These are phyloP conservation scores for Otus sunia DNA, from an alignment of 2,113 vertebrate species.

Conservation along the genomic window DNA sequence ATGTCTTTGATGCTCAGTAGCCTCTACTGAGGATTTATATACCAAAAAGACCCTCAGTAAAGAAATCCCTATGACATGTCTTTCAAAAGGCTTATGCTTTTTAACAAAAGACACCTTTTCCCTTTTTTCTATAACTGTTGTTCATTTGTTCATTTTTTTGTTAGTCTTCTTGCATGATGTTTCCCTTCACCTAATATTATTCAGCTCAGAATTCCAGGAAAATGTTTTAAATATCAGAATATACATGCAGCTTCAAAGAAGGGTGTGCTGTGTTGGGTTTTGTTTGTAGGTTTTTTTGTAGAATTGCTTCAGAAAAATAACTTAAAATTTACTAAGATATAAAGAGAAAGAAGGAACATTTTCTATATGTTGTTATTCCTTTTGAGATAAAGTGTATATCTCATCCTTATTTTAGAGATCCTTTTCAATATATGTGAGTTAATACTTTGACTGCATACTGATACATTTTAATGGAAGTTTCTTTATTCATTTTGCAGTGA, in stretches of 20 bases:
- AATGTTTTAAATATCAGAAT: neutral
- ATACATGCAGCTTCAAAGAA: neutral
- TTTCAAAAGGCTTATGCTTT: neutral
- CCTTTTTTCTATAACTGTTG: neutral
- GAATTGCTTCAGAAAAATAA: neutral
- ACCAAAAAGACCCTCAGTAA: neutral
- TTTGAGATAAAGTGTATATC: neutral
- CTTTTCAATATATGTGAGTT: neutral
- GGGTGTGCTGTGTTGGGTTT: neutral
- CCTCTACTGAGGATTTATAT: neutral
- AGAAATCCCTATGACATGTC: neutral
- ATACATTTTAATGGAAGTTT: neutral
- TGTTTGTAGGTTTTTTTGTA: neutral
- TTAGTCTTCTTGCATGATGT: neutral
- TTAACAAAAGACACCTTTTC: neutral
- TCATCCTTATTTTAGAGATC: neutral
- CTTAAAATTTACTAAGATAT: neutral
- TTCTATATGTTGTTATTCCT: neutral
- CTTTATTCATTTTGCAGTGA: neutral
- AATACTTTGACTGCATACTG: neutral
- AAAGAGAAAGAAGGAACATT: neutral
- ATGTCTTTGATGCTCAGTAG: neutral
- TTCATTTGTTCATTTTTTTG: accelerated
- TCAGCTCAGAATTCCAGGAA: neutral
- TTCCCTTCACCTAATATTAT: neutral